Base-by-base conservation (phyloP, 2,113 vertebrate genomes). In the Sander vitreus region DNA sequence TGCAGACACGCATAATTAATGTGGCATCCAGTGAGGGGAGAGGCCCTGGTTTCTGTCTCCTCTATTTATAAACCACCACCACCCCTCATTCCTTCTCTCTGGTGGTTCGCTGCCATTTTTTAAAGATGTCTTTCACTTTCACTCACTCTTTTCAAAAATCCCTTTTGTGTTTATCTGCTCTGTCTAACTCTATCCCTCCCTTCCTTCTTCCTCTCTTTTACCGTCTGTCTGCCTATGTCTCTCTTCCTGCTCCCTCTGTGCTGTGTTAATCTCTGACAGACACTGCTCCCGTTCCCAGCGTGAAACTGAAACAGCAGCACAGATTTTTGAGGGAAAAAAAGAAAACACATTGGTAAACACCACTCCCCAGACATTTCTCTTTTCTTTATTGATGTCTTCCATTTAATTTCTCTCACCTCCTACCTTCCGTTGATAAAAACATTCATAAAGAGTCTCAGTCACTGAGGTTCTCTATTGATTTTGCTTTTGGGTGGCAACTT, bases 231-330 rank as follows among this genome's bases (percentile, higher is more conserved):
- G 8, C 18, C 67, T 25, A 47, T 23, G 67, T 23, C 53, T 11
- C 21, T 21, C 47, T 55, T 25, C 4, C 54, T 6, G 33, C 67
- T 47, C 73, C 68, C 64, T 58, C 60, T 91, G 78, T 87, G 87
- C 80, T 74, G 88, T 86, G 73, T 85, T 92, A 91, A 92, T 93
- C 87, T 90, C 84, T 91, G 81, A 88, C 90, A 89, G 84, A 89
- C 88, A 87, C 80, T 54, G 78, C 59, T 91, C 87, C 78, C 47
- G 50, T 87, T 93, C 89, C 58, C 86, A 86, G 88, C 71, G 16
- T 89, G 90, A 45, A 76, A 79, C 88, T 54, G 53, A 85, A 89
- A 88, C 87, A 75, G 83, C 83, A 53, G 68, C 85, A 72, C 60
- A 64, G 30, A 85, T 78, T 84, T 85, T 68, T 69, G 74, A 71